phyloP scores from a whole-genome alignment of 2,888 invertebrate species.

The Euplexia lucipara region DNA sequence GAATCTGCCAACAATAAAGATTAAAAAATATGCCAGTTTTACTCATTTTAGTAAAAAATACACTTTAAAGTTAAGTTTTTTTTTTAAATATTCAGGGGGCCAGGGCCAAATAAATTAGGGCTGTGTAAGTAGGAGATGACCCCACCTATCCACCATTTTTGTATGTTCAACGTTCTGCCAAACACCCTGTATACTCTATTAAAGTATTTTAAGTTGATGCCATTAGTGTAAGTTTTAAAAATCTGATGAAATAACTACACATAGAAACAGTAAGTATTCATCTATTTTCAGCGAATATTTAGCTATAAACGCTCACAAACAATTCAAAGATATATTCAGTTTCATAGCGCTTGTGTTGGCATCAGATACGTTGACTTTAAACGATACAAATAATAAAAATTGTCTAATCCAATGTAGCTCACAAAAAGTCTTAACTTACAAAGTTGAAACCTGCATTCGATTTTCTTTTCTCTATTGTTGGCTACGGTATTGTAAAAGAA shows the following conservation, averaged over 20 bases:
- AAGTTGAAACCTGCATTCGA: slow-evolving; percentile 20
- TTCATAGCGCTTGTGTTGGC: slow-evolving; percentile 13
- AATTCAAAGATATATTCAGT: slow-evolving; percentile 5
- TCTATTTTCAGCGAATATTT: not conserved
- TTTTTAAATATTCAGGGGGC: no score
- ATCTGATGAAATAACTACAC: no score
- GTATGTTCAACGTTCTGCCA: no score
- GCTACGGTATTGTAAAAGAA: slow-evolving; percentile 7
- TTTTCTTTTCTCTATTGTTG: slow-evolving; percentile 30
- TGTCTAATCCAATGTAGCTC: not conserved
- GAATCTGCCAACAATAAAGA: no score
- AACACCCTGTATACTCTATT: no score
- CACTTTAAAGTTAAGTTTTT: no score
- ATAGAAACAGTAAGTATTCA: not conserved
- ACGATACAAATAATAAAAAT: slow-evolving; percentile 45
- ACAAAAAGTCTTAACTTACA: not conserved
- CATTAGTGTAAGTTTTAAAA: not conserved
- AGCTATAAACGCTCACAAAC: not conserved
- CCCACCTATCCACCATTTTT: no score
- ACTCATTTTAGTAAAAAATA: no score
- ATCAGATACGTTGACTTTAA: slow-evolving; percentile 7
- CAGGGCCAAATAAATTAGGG: no score
- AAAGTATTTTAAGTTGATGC: no score
- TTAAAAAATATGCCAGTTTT: no score
- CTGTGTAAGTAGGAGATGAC: no score